Base-by-base conservation (phyloP, 1,140 invertebrate species). In the Drosophila littoralis region DNA sequence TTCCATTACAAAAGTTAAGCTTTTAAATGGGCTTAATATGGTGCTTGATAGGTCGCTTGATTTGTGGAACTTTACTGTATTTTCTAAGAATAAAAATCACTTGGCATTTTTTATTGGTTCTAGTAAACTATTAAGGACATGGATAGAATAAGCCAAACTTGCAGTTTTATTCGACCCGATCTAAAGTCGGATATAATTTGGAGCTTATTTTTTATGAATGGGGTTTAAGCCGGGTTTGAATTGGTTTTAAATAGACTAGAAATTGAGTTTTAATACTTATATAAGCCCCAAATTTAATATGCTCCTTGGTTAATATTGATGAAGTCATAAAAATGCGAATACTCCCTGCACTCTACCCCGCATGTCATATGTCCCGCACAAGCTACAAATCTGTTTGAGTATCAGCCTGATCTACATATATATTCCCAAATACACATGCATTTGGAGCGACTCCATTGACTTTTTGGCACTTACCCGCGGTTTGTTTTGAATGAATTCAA, bases 401-500 rank as follows among this genome's bases (percentile, higher is more conserved):
- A 52, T 36, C 17, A 59, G 6, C 17, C 32, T 15, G 28, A 50
- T 64, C 40, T 58, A 40, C 22, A 45, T 32, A 32, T 38, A 9
- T 52, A 36, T 36, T 52, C 9, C 12, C 5, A 10, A 32, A 46
- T 45, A 45, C 13, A 65, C 10, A n/a, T 35, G 12, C 52, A 50
- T 22, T 51, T 8, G 8, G 45, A 67, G 58, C 60, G 48, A 74
- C 52, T 63, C 59, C 70, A 54, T 46, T 58, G 67, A 67, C 38
- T 76, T 40, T 68, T 83, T 71, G 32, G 38, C 61, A 71, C 61
- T 77, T 28, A 45, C 7, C 32, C 36, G 40, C 54, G 60, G 72
- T 80, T 82, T 81, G 67, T 74, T 81, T 80, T 88, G 78, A 91
- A 85, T 91, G 90, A 91, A 91, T 91, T 91, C 90, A 85, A 89